A percentile compares a stretch with the other conserved stretches of the same genome.
Conservation (phyloP, 1,140 invertebrate genomes). For the Campoletis sonorensis region DNA sequence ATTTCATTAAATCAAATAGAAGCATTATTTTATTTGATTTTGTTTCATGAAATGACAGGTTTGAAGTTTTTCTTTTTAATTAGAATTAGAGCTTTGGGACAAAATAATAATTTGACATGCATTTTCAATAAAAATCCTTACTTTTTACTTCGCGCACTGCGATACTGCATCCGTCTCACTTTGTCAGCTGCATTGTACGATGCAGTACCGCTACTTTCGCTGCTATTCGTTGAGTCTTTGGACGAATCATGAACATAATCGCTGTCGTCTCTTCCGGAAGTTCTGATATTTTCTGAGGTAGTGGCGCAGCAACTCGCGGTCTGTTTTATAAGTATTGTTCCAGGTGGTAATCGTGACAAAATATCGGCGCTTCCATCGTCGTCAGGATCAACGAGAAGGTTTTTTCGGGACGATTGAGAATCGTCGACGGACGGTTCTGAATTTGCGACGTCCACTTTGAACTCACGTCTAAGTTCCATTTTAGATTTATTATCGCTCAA, state of each 20-base stretch:
- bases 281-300: neutral
- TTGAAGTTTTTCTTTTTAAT: too few relatives aligned
- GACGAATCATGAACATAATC: conserved; percentile 53
- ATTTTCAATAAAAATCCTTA: conserved; percentile 29
- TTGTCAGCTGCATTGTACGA: conserved; percentile 48
- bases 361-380: conserved; percentile 46
- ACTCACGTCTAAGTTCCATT: conserved; percentile 56
- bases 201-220: conserved; percentile 45
- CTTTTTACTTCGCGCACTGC: conserved; percentile 53
- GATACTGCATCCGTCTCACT: conserved; percentile 50
- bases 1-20: too few relatives aligned
- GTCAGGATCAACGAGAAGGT: neutral
- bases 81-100: too few relatives aligned
- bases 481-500: conserved; percentile 58
- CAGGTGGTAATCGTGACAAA: conserved; percentile 55
- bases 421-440: conserved; percentile 29
- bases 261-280: conserved; percentile 40
- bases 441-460: conserved; percentile 49
- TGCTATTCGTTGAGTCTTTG: conserved; percentile 52
- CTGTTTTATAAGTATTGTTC: conserved; percentile 60
- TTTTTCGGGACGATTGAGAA: conserved; percentile 31
- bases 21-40: too few relatives aligned
- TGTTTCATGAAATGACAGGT: too few relatives aligned
- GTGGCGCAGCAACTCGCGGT: neutral
- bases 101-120: neutral